Evolutionary conservation across 2,888 invertebrate species (phyloP).

Genomic region (Ormyrus nitidulus): DNA sequence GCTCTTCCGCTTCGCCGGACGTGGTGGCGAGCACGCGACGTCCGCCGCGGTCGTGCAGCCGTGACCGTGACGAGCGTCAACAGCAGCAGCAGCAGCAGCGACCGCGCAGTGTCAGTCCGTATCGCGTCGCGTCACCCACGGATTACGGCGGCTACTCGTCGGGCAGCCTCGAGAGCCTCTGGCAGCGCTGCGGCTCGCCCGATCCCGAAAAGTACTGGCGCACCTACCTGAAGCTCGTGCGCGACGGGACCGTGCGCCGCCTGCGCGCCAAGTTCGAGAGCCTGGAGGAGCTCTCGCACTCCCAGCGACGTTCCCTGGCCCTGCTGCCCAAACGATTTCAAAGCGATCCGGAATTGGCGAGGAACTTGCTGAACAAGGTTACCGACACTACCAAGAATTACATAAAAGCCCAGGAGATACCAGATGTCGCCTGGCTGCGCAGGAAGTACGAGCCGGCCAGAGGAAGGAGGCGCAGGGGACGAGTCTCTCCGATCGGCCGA

Average conservation of each 20-base stretch:
- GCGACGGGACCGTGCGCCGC: conserved; percentile 86
- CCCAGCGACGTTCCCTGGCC: conserved; percentile 63
- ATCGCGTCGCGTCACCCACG: conserved; percentile 65
- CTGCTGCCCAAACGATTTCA: conserved; percentile 79
- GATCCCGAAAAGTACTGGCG: conserved; percentile 84
- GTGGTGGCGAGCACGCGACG: conserved; percentile 58
- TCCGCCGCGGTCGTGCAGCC: conserved; percentile 70
- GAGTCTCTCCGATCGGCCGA: conserved; percentile 81
- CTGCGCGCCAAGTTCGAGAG: conserved; percentile 88
- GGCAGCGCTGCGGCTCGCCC: conserved; percentile 85
- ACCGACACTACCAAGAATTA: conserved; percentile 75
- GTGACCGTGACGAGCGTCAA: conserved; percentile 75
- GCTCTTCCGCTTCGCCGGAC: conserved; percentile 68
- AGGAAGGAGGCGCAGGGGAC: conserved; percentile 76
- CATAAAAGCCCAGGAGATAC: conserved; percentile 76
- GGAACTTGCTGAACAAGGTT: conserved; percentile 77
- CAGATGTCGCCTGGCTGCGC: conserved; percentile 80
- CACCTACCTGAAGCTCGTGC: conserved; percentile 83
- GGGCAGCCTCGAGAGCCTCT: conserved; percentile 82
- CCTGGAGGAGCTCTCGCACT: conserved; percentile 76
- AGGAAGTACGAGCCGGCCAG: conserved; percentile 80
- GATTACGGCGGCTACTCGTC: conserved; percentile 69
- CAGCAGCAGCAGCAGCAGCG: conserved; percentile 48
- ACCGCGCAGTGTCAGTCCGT: conserved; percentile 73
- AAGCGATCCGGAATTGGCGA: conserved; percentile 87